Conservation (phyloP, 1,140 invertebrate species). For the Dendrolimus punctatus region DNA sequence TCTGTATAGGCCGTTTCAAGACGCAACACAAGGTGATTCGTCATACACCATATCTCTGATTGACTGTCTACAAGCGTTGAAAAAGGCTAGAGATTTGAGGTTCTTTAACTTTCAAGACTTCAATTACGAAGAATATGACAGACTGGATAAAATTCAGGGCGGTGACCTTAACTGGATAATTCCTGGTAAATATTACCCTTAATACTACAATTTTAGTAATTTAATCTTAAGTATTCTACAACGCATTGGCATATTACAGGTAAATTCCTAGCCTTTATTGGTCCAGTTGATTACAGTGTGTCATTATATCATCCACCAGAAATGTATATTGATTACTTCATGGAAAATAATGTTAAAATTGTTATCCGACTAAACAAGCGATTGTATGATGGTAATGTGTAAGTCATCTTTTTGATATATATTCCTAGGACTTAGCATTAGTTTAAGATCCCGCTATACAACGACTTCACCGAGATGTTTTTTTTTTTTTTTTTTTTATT, state of each 20-base stretch:
- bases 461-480: too few species aligned
- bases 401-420: conserved; percentile 20
- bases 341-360: conserved; percentile 90
- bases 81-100: conserved; percentile 87
- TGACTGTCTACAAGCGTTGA: conserved; percentile 90
- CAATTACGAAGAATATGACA: conserved; percentile 95
- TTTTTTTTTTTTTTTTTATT: too few species aligned
- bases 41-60: conserved; percentile 86
- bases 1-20: conserved; percentile 79
- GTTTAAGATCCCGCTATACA: too few species aligned
- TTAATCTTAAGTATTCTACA: not conserved
- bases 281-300: conserved; percentile 91
- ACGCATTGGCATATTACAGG: conserved; percentile 28
- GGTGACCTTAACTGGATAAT: conserved; percentile 99
- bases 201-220: not conserved
- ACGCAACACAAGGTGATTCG: conserved; percentile 88
- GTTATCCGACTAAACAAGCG: conserved; percentile 95
- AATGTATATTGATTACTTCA: conserved; percentile 96
- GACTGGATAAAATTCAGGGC: conserved; percentile 92
- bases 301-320: conserved; percentile 92
- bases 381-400: conserved; percentile 87
- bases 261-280: conserved; percentile 98
- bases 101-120: conserved; percentile 97
- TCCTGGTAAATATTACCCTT: conserved; percentile 73
- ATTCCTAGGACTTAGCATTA: not conserved